Conservation (phyloP, 2,888 invertebrate genomes). For the Ganaspis brasiliensis region DNA sequence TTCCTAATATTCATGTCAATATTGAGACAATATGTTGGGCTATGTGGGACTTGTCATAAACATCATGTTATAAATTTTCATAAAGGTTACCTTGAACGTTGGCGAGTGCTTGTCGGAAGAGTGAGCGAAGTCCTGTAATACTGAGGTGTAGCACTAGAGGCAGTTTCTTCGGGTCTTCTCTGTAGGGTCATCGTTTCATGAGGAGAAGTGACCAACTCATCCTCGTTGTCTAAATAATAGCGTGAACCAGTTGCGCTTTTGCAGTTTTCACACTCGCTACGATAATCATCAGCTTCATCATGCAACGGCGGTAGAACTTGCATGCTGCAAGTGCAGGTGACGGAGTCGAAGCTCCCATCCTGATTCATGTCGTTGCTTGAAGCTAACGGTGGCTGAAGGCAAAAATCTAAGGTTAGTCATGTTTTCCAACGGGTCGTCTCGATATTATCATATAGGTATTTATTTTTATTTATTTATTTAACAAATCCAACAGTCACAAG, state of each 20-base stretch:
- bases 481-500: no score
- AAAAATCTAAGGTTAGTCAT: no score
- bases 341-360: constrained; percentile 79
- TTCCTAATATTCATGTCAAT: no score
- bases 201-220: constrained; percentile 82
- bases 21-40: no score
- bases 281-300: constrained; percentile 87
- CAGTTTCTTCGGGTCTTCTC: constrained; percentile 82
- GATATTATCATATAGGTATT: no score
- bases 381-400: constrained; percentile 71
- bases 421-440: no score
- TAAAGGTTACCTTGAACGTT: constrained; percentile 81
- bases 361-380: constrained; percentile 75
- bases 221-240: constrained; percentile 84
- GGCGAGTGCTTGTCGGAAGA: constrained; percentile 84
- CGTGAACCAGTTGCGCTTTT: constrained; percentile 88
- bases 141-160: constrained; percentile 79
- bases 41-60: no score
- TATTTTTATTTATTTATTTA: no score
- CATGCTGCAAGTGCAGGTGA: constrained; percentile 77
- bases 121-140: constrained; percentile 86
- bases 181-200: constrained; percentile 88
- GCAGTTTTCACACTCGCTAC: constrained; percentile 93
- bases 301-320: constrained; percentile 78
- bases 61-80: no score